Base-by-base conservation (phyloP, 2,888 invertebrate genomes). In the Periphyllus acericola region DNA sequence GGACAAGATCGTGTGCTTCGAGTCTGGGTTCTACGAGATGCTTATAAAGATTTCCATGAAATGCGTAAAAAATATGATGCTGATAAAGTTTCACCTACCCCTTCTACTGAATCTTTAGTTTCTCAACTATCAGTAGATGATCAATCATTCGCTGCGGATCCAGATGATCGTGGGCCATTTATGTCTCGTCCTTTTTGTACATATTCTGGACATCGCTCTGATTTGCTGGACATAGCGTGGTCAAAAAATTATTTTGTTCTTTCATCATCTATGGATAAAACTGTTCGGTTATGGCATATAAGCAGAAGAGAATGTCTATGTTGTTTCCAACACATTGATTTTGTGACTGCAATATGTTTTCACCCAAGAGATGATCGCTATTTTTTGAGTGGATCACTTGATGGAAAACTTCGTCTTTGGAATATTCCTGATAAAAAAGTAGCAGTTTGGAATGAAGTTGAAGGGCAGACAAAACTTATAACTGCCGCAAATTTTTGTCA, bases 391-490 rank as follows among this genome's bases (percentile, higher is more conserved):
- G 99, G 99, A 29, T 98, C 98, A 34, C 92, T 99, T 79, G 99
- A 99, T 92, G 99, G 99, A 2, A 99, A 99, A 92, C 93, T 99
- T 82, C 93, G 99, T n/a, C 93, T 99, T 14, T 99, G 99, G 99
- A 98, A 99, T 92, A 99, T 99, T 91, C 99, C 99, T 0, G 99
- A 99, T 91, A 99, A 99, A 92, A 98, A 98, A 92, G 99, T 99
- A 14, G 98, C 98, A 0, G 95, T 98, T 14, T 99, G 99, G 98
- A 99, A 97, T 92, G 99, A 99, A 92, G 95, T 98, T 0, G 96
- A 97, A 91, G 97, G 98, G n/a, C 96, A 96, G 91, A 96, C 96
- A 1, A 98, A 97, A 91, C 93, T 99, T 21, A 99, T 99, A 91
- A 99, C 99, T 0, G 98, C 99, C 0, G 98, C 98, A 0, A 98